These are phyloP conservation scores for Aplochiton taeniatus DNA, from an alignment of 2,797 vertebrate species.

Conservation along the genomic window DNA sequence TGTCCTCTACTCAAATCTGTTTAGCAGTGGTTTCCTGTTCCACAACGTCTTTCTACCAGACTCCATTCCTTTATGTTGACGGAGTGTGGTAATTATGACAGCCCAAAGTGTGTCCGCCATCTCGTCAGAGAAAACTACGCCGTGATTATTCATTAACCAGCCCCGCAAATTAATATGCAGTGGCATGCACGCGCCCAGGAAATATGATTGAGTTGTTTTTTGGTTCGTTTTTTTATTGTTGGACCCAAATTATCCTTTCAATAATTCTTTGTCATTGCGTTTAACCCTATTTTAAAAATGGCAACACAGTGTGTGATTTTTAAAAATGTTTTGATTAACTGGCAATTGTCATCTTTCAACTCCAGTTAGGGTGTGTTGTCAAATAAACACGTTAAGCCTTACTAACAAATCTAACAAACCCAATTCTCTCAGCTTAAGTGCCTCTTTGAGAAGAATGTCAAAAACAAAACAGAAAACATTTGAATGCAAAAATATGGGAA, in stretches of 20 bases:
- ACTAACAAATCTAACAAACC: slow-evolving; percentile 47
- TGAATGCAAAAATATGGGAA: too few species aligned
- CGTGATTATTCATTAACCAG: slow-evolving; percentile 75
- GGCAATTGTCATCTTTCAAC: slow-evolving; percentile 41
- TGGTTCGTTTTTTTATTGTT: too few species aligned
- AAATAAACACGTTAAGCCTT: slow-evolving; percentile 64
- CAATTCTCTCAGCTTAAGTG: too few species aligned
- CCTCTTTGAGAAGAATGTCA: too few species aligned
- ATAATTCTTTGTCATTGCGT: slow-evolving; percentile 75
- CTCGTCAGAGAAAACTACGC: slow-evolving; percentile 63
- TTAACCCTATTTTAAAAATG: slow-evolving; percentile 73
- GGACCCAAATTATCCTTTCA: slow-evolving; percentile 69
- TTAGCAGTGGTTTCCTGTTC: slow-evolving; percentile 63
- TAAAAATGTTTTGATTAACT: slow-evolving; percentile 28
- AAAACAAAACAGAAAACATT: too few species aligned
- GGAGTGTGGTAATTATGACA: slow-evolving; percentile 74
- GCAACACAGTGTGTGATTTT: slow-evolving; percentile 68
- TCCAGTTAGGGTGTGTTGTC: slow-evolving; percentile 64
- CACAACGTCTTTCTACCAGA: slow-evolving; percentile 70
- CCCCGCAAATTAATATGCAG: slow-evolving; percentile 79
- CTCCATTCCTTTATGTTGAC: slow-evolving; percentile 66
- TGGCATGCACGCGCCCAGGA: slow-evolving; percentile 54
- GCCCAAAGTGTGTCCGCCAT: slow-evolving; percentile 64
- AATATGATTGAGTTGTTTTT: slow-evolving; percentile 53
- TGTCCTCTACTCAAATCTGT: slow-evolving; percentile 58